phyloP scores from a whole-genome alignment of 2,888 invertebrate species.

The Apodemia mormo region DNA sequence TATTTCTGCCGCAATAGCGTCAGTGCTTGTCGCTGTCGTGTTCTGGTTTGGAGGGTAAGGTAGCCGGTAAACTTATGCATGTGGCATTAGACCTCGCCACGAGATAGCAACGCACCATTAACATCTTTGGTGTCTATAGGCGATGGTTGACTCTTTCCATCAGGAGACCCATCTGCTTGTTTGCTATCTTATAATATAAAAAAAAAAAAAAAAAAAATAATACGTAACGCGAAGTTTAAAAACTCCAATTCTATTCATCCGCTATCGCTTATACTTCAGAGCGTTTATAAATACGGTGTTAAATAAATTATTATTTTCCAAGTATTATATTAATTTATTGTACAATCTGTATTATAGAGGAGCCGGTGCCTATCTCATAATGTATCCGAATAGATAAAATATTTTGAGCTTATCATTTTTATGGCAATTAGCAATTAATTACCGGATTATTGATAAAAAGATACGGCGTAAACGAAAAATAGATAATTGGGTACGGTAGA shows the following conservation, averaged over 20 bases:
- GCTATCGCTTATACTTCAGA: not conserved
- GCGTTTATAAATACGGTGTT: not conserved
- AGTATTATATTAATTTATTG: constrained; percentile 11
- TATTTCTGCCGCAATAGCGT: too few species aligned
- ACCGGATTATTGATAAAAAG: constrained; percentile 12
- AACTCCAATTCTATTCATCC: not conserved
- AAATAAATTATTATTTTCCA: constrained; percentile 2
- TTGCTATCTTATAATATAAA: too few species aligned
- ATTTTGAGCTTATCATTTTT: constrained; percentile 15
- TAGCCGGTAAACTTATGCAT: too few species aligned
- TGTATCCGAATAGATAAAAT: constrained; percentile 5
- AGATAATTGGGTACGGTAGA: constrained; percentile 22
- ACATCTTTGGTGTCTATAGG: too few species aligned
- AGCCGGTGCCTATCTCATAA: not conserved
- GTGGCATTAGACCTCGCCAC: too few species aligned
- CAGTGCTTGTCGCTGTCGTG: too few species aligned
- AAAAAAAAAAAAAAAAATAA: too few species aligned
- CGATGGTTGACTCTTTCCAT: too few species aligned
- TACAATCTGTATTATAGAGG: constrained; percentile 1
- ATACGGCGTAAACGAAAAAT: constrained; percentile 7
- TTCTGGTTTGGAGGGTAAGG: too few species aligned
- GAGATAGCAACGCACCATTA: too few species aligned
- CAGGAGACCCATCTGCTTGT: too few species aligned
- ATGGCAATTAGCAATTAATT: constrained; percentile 15
- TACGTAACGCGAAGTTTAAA: too few species aligned